phyloP scores from a whole-genome alignment of 2,888 invertebrate species.

The Apotomis turbidana region DNA sequence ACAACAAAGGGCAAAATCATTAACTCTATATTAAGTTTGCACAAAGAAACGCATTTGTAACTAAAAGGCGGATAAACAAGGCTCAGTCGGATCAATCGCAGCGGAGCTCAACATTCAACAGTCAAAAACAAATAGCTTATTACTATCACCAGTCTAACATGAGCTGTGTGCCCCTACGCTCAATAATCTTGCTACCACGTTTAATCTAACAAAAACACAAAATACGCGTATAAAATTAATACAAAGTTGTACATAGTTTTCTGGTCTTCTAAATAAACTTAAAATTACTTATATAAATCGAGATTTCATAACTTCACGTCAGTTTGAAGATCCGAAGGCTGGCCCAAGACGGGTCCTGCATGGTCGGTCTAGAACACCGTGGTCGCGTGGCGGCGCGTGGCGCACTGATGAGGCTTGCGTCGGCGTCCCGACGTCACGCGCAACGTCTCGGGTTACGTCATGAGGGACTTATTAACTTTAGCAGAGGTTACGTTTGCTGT shows the following conservation, averaged over 20 bases:
- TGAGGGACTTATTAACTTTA: constrained; percentile 29
- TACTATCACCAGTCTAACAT: constrained; percentile 11
- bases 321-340: not conserved
- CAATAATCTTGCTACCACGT: not conserved
- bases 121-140: constrained; percentile 42
- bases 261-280: not conserved
- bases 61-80: constrained; percentile 40
- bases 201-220: not conserved
- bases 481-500: constrained; percentile 1
- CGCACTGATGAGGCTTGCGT: constrained; percentile 14
- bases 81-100: constrained; percentile 35
- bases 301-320: not conserved
- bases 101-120: constrained; percentile 36
- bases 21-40: constrained; percentile 40
- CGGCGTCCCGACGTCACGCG: constrained; percentile 14
- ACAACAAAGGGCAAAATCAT: constrained; percentile 30
- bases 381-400: constrained; percentile 35
- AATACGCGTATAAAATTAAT: not conserved
- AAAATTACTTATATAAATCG: not conserved
- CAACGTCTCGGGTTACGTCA: not conserved
- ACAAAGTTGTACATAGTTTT: not conserved
- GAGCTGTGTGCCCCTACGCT: not conserved
- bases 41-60: constrained; percentile 37
- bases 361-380: not conserved
- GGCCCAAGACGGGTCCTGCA: not conserved